phyloP scores from a whole-genome alignment of 2,113 vertebrate species.

The Nothobranchius kuhntae region DNA sequence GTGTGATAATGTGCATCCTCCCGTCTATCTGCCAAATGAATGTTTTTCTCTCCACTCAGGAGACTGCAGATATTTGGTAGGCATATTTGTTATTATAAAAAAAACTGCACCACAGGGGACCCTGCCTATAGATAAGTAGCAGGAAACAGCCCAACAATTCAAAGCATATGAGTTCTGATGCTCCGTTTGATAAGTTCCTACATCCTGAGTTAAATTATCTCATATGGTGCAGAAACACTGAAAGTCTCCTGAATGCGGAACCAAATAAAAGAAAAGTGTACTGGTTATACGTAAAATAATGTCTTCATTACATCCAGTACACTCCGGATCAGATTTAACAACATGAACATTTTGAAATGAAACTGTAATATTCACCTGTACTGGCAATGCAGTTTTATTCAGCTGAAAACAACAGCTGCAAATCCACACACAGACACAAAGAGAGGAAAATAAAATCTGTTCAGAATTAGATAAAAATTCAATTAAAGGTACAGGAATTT shows the following conservation, averaged over 20 bases:
- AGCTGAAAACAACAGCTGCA: conserved; percentile 42
- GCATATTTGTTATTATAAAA: conserved; percentile 65
- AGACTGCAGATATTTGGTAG: conserved; percentile 65
- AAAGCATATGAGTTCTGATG: conserved; percentile 65
- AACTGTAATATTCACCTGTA: conserved; percentile 37
- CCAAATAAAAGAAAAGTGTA: conserved; percentile 22
- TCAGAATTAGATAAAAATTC: conserved; percentile 44
- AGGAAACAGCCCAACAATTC: conserved; percentile 51
- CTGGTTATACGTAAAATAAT: conserved; percentile 46
- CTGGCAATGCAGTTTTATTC: conserved; percentile 32
- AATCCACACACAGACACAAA: conserved; percentile 19
- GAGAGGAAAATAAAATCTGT: conserved; percentile 21
- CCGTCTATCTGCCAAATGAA: conserved; percentile 55
- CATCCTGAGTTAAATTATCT: conserved; percentile 65
- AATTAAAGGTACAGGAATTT: conserved; percentile 39
- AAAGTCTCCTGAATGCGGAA: conserved; percentile 22
- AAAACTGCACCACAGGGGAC: conserved; percentile 64
- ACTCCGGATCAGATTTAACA: conserved; percentile 25
- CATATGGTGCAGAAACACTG: conserved; percentile 37
- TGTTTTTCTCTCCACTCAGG: conserved; percentile 58
- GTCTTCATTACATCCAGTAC: conserved; percentile 33
- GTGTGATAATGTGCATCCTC: conserved; percentile 39
- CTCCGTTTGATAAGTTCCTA: conserved; percentile 64
- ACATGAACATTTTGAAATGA: conserved; percentile 13
- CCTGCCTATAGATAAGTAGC: conserved; percentile 62